Evolutionary conservation across 2,888 invertebrate species (phyloP).

Genomic region (Resseliella maxima): DNA sequence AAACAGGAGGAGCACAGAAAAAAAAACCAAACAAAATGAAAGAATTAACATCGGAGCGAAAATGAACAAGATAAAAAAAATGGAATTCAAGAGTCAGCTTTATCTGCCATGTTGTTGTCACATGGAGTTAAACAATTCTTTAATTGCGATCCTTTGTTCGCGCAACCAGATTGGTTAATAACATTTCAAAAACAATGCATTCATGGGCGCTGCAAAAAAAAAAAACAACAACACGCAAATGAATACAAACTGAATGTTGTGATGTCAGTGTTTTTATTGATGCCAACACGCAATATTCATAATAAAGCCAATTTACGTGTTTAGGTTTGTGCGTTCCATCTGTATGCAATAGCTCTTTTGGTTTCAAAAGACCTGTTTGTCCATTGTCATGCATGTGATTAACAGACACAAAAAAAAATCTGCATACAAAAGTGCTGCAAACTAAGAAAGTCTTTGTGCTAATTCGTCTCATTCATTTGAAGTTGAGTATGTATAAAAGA

Average conservation of each 20-base stretch:
- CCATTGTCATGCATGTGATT: not conserved
- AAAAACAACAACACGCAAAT: not conserved
- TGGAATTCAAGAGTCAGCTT: not conserved
- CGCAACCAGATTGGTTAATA: not conserved
- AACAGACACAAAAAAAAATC: not conserved
- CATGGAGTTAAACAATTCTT: conserved; percentile 3
- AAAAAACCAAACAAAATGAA: not conserved
- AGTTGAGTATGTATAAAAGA: not conserved
- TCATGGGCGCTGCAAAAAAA: not conserved
- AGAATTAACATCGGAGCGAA: not conserved
- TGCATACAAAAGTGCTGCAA: not conserved
- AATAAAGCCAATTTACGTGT: conserved; percentile 15
- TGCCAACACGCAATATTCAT: not conserved
- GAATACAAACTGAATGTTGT: not conserved
- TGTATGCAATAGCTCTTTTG: not conserved
- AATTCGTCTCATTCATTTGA: not conserved
- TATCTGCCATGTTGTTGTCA: not conserved
- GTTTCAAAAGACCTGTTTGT: not conserved
- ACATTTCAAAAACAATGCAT: not conserved
- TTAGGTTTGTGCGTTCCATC: too few species aligned
- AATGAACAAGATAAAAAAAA: conserved; percentile 32
- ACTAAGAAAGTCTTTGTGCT: not conserved
- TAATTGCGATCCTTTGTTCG: conserved; percentile 22
- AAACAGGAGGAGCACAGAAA: not conserved
- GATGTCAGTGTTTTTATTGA: not conserved